A percentile compares a stretch with the other conserved stretches of the same genome.
Conservation (phyloP, 2,113 vertebrate genomes). For the Eulemur macaco region DNA sequence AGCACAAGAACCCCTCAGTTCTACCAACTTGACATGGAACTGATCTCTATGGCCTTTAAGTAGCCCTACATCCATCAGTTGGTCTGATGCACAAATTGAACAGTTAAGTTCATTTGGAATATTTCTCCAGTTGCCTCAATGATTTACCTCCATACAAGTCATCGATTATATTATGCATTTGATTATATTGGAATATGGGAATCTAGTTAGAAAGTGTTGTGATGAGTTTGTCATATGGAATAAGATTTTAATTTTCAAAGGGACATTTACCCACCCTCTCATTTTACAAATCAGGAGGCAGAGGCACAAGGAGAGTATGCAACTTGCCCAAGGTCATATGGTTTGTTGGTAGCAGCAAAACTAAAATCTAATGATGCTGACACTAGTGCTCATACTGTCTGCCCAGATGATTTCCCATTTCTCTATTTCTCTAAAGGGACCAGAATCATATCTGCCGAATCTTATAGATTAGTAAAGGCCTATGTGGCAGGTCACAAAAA, state of each 20-base stretch:
- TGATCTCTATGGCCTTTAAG: background rate
- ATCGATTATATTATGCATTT: background rate
- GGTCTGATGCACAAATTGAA: background rate
- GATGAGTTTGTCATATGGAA: background rate
- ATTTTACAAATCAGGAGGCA: background rate
- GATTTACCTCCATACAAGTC: background rate
- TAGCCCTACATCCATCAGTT: background rate
- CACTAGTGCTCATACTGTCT: background rate
- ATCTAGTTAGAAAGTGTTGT: background rate
- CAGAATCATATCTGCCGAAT: background rate
- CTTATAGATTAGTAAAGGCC: background rate
- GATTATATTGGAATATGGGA: background rate
- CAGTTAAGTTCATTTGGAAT: background rate
- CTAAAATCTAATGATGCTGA: background rate
- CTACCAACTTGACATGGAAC: background rate
- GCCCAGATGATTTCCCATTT: background rate
- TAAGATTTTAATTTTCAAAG: background rate
- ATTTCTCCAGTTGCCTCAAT: background rate
- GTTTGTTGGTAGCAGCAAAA: background rate
- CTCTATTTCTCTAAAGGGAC: background rate
- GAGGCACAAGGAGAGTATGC: background rate
- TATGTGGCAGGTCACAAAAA: background rate
- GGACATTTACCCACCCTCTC: background rate
- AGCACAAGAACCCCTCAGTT: background rate
- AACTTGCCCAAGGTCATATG: background rate